Evolutionary conservation across 2,113 vertebrate genomes (phyloP), one percentile per base, ranked within the genome.

Genomic region (Callopanchax toddi): DNA sequence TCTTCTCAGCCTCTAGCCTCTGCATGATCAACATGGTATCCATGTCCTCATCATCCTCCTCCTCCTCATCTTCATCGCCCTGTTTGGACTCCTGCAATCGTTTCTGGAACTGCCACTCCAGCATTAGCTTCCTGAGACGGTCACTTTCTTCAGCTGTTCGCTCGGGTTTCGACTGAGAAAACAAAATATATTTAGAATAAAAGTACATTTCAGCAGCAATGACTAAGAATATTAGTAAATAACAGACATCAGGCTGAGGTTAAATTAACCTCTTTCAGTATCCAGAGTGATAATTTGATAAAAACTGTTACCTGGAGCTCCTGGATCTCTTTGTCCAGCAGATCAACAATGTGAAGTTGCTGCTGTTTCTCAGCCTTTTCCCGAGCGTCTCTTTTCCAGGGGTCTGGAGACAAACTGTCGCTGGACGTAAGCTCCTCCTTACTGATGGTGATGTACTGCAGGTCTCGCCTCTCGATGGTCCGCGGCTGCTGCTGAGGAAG

Each of bases 31-130:
- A 90, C 91, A 95, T 84, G 23, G 95, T 94, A 90, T 99, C 97
- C 84, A 99, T 93, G 6, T 99, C 97, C 37, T 99, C 97, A 2
- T 99, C 97, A 11, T 99, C 97, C 52, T 99, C 97, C 32, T 99
- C 97, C 40, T 97, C 96, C 11, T 98, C 97, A 0, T 98, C 96
- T 6, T 98, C 96, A 34, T 98, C 96, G 64, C 95, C 95, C 76
- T 97, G 95, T 85, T 97, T 95, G 23, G 96, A 97, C 81, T 99
- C 97, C 68, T 99, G 97, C 58, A 99, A 93, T 11, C 97, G 85
- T 87, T 96, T 97, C 89, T 99, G 97, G 90, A 99, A 99, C 91
- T 99, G 97, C 96, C 97, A 99, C 89, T 99, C 97, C 29, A 99
- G 92, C 97, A 99, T 96, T 66, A 99, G 94, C 70, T 96, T 97